Evolutionary conservation across 2,797 vertebrate species (phyloP), one percentile per base, ranked within the genome.

Genomic region (Sebastes taczanowskii): DNA sequence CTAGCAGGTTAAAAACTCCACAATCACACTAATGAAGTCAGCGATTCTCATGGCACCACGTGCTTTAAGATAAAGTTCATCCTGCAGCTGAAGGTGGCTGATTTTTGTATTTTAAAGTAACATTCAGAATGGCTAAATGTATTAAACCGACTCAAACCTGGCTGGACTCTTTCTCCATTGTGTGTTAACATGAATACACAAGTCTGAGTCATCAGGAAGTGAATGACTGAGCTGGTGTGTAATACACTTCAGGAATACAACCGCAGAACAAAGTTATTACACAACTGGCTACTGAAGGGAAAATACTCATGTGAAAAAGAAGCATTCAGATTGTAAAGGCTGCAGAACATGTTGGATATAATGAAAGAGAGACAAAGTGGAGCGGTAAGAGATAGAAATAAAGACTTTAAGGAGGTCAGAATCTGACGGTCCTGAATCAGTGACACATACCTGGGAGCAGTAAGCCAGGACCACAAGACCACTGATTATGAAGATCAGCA

Each of bases 401-500:
- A 25, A 61, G 4, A 78, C 63, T 22, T 58, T 53, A 2, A 69
- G 27, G 18, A n/a, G 30, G 53, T 29, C 35, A 11, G n/a, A 35
- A 53, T 29, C 2, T 13, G 20, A 59, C 2, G 0, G 4, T 46
- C 16, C 20, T 73, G 42, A 71, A 4, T 62, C 11, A 20, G 34
- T 27, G 22, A 61, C 34, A 89, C 90, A 83, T 64, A 96, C 96
- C 95, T 97, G 96, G 0, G 97, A 99, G 94, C 98, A 99, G 94
- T 99, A 98, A 0, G 97, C 99, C 82, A 99, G 95, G 89, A 99
- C 96, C 85, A 99, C 97, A 55, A 99, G 94, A 11, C 98, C 98
- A 5, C 95, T 97, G 2, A 99, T 99, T 82, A 99, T 99, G 91
- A 99, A 99, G 81, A 97, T 91, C 93, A 99, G 88, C 97, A 99